Base-by-base conservation (phyloP, 2,113 vertebrate species). In the Dinomys branickii region DNA sequence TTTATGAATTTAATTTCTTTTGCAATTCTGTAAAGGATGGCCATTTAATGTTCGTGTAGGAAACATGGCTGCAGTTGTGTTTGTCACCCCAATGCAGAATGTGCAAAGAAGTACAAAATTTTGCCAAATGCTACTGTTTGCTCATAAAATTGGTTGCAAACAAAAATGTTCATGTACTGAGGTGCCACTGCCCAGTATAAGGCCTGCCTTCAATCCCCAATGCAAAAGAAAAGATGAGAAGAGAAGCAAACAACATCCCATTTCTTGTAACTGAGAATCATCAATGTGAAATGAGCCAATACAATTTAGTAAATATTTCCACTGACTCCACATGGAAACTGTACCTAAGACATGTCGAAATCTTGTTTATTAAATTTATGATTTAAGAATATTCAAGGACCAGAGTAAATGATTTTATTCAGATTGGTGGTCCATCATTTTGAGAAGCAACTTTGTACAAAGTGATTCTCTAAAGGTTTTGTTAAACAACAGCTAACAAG, bases 401-500 rank as follows among this genome's bases (percentile, higher is more conserved):
- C 41, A 85, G 85, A 91, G 13, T 58, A 94, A 88, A 93, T 93
- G 78, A 88, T 50, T 85, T 9, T 85, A 52, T 90, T 91, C 35
- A 86, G 69, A 10, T 69, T 90, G 35, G n/a, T 86, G 44, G 38
- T n/a, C 71, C 52, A 81, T 84, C n/a, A 33, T 95, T 96, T 94
- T 47, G 84, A 94, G 65, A 94, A 78, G 47, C 20, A 38, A 75
- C 75, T 96, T 77, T 90, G 35, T 81, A 71, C 96, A 95, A 95
- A 56, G 35, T 91, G 38, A 94, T 96, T 93, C 54, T 17, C 8
- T 92, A 52, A 75, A 92, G 26, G 77, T 78, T 94, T 95, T 95
- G 85, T 83, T 93, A 94, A 96, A 95, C 85, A 92, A 93, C 81
- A 95, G 90, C 85, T 94, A 94, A 85, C 50, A 89, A 73, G 95